Conservation (phyloP, 1,140 invertebrate species). For the Magallana ariakensis region DNA sequence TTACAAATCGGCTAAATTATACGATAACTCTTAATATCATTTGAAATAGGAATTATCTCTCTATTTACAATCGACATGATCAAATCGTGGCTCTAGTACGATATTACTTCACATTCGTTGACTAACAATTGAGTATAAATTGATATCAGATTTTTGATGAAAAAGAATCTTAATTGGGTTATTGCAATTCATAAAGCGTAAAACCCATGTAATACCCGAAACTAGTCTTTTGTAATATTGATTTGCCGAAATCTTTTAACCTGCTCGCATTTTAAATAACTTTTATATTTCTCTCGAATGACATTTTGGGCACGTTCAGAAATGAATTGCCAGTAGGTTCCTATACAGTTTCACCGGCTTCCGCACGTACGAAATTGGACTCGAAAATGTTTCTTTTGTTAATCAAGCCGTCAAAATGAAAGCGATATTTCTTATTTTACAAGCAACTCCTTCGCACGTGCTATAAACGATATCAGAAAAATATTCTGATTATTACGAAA, state of each 20-base stretch:
- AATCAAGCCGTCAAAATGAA: neutral
- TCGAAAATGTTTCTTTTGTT: constrained; percentile 12
- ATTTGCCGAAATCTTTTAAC: constrained; percentile 5
- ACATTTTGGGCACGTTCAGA: neutral
- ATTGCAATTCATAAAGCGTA: neutral
- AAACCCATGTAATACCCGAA: neutral
- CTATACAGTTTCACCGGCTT: neutral
- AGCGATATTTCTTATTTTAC: neutral
- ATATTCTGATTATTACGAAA: constrained; percentile 13
- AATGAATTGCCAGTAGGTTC: neutral
- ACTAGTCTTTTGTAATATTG: constrained; percentile 19
- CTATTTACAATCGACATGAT: constrained; percentile 21
- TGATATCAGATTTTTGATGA: constrained; percentile 14
- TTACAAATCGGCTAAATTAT: constrained; percentile 32
- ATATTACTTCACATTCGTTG: constrained; percentile 4
- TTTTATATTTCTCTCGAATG: neutral
- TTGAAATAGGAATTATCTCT: neutral
- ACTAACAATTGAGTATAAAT: neutral
- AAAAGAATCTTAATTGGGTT: constrained; percentile 15
- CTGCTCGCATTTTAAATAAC: neutral
- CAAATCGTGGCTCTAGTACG: neutral
- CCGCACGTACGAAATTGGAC: neutral
- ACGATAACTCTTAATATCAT: constrained; percentile 26
- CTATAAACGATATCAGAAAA: neutral
- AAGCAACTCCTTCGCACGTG: constrained; percentile 4